Evolutionary conservation across 53 echinoderm and acorn worm species (phyloP).

Genomic region (Astropecten irregularis): DNA sequence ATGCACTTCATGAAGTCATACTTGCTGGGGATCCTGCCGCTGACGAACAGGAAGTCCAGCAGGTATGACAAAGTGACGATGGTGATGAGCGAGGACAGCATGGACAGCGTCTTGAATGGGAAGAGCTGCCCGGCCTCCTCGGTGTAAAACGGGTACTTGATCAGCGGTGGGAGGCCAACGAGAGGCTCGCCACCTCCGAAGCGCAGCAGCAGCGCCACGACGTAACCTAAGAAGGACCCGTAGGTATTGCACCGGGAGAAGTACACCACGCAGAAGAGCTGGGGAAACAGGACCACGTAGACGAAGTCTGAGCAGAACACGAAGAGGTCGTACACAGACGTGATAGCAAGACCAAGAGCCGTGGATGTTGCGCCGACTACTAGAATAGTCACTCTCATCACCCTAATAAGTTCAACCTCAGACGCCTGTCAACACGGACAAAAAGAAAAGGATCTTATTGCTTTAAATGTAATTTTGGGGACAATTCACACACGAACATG

Average conservation of each 20-base stretch:
- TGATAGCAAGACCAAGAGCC: conserved; percentile 76
- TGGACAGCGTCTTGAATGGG: conserved; percentile 82
- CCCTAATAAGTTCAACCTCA: conserved; percentile 83
- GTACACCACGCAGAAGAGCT: conserved; percentile 91
- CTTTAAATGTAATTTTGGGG: no score
- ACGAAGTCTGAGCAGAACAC: conserved; percentile 97
- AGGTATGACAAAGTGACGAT: conserved; percentile 72
- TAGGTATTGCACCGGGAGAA: conserved; percentile 77
- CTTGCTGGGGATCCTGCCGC: conserved; percentile 38
- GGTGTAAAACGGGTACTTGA: conserved; percentile 76
- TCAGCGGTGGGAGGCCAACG: conserved; percentile 66
- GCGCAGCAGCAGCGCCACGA: conserved; percentile 64
- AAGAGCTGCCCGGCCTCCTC: conserved; percentile 72
- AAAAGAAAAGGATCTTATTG: neutral
- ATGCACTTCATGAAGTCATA: conserved; percentile 76
- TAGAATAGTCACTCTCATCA: conserved; percentile 77
- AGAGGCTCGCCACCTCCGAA: conserved; percentile 61
- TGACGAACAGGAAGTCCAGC: conserved; percentile 59
- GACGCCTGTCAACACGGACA: conserved; percentile 60
- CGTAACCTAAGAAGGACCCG: conserved; percentile 62
- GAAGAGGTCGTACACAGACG: conserved; percentile 87
- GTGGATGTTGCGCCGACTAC: conserved; percentile 67
- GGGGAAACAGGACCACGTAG: conserved; percentile 92
- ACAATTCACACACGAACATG: no score
- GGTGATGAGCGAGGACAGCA: conserved; percentile 68